Evolutionary conservation across 2,113 vertebrate species (phyloP).

Genomic region (Nycticebus coucang): DNA sequence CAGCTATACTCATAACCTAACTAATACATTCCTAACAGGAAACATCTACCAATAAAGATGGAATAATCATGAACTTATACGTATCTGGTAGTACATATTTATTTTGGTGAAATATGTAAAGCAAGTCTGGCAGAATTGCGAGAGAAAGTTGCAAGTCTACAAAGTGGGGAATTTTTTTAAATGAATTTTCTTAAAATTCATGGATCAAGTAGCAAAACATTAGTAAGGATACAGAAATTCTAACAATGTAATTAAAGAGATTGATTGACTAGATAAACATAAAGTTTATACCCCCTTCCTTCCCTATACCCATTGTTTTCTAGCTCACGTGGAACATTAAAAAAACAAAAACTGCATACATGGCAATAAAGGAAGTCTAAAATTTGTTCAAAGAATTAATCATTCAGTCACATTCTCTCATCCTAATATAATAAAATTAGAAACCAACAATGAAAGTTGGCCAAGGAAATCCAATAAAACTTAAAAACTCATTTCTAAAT

Average conservation of each 20-base stretch:
- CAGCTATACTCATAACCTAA: not conserved
- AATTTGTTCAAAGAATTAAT: slow-evolving; percentile 4
- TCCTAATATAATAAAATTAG: slow-evolving; percentile 43
- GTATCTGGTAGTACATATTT: not conserved
- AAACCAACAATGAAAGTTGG: slow-evolving; percentile 25
- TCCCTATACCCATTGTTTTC: not conserved
- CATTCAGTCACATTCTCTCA: slow-evolving; percentile 32
- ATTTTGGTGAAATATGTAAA: slow-evolving; percentile 24
- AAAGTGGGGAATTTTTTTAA: not conserved
- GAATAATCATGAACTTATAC: not conserved
- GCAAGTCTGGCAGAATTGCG: not conserved
- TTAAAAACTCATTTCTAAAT: slow-evolving; percentile 59
- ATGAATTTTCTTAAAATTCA: not conserved
- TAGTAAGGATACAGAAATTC: not conserved
- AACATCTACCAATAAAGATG: not conserved
- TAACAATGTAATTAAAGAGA: not conserved
- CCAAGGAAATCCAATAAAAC: slow-evolving; percentile 56
- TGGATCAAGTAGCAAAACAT: not conserved
- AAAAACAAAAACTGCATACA: not conserved
- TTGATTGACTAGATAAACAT: not conserved
- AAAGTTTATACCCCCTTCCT: not conserved
- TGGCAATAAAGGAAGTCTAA: slow-evolving; percentile 24
- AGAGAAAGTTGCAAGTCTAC: not conserved
- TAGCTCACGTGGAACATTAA: not conserved
- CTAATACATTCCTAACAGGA: not conserved